Conservation (phyloP, 2,113 vertebrate species). For the Bolborhynchus lineola region DNA sequence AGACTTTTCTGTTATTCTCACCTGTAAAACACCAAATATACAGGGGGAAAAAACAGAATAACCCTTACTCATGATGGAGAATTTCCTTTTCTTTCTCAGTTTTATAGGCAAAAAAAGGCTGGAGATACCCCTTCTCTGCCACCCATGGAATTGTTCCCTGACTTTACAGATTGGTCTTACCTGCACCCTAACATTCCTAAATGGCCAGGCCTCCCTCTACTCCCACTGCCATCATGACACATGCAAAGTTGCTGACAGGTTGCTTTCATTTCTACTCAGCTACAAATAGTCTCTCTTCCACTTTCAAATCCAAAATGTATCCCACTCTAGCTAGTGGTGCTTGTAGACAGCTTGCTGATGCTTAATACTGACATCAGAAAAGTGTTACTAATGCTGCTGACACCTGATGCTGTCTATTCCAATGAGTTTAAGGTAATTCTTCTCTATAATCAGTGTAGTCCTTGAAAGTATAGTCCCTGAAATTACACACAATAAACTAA, state of each 20-base stretch:
- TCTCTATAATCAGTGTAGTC: not conserved
- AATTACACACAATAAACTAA: not conserved
- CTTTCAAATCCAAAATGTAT: not conserved
- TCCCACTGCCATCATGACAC: not conserved
- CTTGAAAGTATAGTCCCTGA: not conserved
- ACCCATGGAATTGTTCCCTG: not conserved
- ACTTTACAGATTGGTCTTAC: not conserved
- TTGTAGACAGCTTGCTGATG: not conserved
- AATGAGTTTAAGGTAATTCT: not conserved
- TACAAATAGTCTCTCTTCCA: not conserved
- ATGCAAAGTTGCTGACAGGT: not conserved
- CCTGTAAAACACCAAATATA: not conserved
- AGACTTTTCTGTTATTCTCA: not conserved
- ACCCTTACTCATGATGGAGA: not conserved
- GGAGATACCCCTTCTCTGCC: rapidly evolving
- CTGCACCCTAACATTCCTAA: not conserved
- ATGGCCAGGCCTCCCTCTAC: not conserved
- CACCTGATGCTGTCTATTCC: not conserved
- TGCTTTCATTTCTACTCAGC: not conserved
- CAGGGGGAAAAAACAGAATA: not conserved
- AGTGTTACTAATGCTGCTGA: not conserved
- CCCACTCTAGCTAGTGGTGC: not conserved
- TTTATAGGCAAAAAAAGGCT: not conserved
- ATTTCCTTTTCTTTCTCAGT: not conserved
- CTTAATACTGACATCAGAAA: not conserved